Evolutionary conservation across 2,888 invertebrate species (phyloP), one percentile per base, ranked within the genome.

Genomic region (Microchrysa polita): DNA sequence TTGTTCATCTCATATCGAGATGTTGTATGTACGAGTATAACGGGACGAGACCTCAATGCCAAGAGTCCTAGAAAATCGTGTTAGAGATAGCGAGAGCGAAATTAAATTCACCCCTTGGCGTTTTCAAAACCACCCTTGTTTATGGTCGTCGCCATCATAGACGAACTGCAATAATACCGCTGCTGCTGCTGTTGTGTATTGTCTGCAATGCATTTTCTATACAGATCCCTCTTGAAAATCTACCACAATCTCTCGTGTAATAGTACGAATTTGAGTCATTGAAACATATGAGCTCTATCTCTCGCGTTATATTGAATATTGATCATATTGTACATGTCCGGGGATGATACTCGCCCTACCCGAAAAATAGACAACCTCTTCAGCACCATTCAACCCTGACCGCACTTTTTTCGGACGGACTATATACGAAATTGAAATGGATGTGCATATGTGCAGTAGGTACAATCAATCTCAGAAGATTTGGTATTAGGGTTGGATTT

Each of bases 171-270:
- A 34, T 34, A 34, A 16, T 18, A 18, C 27, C 7, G 27, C 27
- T 34, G 27, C 55, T 18, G 7, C 27, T 34, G 27, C 27, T 34
- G 27, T 18, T 16, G 55, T 16, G 16, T 16, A 1, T 14, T 44
- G 5, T 52, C 52, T 52, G 12, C 14, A 5, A 16, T 44, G 14
- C 14, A 14, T n/a, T n/a, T n/a, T 57, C 7, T 20, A 57, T 57
- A 53, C 53, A 53, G n/a, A 57, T 18, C 60, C 44, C 16, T 20
- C 34, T 65, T 2, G 23, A 48, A 48, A 48, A n/a, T 22, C n/a
- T 4, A 65, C 65, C 65, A 48, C 65, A 65, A 65, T 65, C 27
- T 34, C 27, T 20, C n/a, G 65, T 44, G 65, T 65, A 65, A 65
- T 65, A 20, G 18, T 65, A 20, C 14, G 65, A 48, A 22, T 44